Percentiles rank a stretch among this genome's conserved stretches.
These are phyloP conservation scores for Mareca penelope DNA, from an alignment of 2,797 vertebrate genomes.

Conservation along the genomic window DNA sequence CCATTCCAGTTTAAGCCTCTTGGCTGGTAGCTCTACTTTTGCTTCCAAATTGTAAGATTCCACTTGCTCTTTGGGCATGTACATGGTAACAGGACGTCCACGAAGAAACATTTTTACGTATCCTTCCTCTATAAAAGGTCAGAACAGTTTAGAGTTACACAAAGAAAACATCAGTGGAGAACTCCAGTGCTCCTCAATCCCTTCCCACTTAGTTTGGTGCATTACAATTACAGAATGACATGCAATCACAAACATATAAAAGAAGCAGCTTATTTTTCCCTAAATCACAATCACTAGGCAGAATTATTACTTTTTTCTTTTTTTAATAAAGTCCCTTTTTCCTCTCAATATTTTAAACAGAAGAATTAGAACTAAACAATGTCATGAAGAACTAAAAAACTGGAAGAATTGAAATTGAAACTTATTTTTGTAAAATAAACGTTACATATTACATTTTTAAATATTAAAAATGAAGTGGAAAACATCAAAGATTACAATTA, in stretches of 20 bases:
- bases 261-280: neutral
- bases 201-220: constrained; percentile 10
- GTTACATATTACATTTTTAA: neutral
- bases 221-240: constrained; percentile 7
- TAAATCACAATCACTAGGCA: neutral
- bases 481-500: constrained; percentile 67
- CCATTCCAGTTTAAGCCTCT: constrained; percentile 97
- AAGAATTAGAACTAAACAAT: constrained; percentile 12
- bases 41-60: constrained; percentile 93
- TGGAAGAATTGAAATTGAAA: neutral
- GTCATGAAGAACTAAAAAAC: neutral
- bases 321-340: neutral
- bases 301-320: neutral
- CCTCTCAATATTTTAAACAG: constrained; percentile 28
- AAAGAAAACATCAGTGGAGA: neutral
- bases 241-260: constrained; percentile 1
- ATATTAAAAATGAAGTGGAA: neutral
- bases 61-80: constrained; percentile 96
- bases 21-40: constrained; percentile 89
- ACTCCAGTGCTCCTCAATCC: constrained; percentile 33
- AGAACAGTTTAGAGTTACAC: constrained; percentile 69
- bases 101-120: constrained; percentile 99
- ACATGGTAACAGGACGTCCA: constrained; percentile 97
- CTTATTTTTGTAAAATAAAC: neutral
- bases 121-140: constrained; percentile 92